A percentile compares a stretch with the other conserved stretches of the same genome.
Evolutionary conservation across 2,113 vertebrate species (phyloP).

Genomic region (Physeter macrocephalus): DNA sequence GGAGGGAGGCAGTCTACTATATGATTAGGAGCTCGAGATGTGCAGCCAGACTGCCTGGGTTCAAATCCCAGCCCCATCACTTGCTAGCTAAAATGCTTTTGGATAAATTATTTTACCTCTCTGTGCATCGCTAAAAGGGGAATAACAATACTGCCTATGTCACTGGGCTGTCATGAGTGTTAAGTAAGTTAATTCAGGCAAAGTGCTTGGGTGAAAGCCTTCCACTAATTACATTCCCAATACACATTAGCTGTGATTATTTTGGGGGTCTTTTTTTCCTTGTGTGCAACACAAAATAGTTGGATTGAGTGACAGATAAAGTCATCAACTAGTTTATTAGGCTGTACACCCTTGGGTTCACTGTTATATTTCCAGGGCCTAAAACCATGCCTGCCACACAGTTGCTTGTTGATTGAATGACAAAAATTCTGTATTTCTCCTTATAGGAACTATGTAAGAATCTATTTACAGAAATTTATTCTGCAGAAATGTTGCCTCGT

Average conservation of each 20-base stretch:
- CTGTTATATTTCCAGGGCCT: background rate
- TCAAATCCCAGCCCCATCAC: background rate
- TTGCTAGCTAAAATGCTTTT: background rate
- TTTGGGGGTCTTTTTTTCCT: background rate
- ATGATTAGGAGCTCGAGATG: background rate
- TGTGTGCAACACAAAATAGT: background rate
- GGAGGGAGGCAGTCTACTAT: background rate
- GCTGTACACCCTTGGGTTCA: background rate
- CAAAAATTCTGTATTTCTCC: background rate
- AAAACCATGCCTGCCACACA: background rate
- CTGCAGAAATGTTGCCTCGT: background rate
- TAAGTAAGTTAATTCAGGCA: constrained; percentile 16
- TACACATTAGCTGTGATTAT: background rate
- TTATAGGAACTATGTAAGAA: background rate
- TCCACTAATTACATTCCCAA: background rate
- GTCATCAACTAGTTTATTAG: background rate
- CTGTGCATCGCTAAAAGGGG: background rate
- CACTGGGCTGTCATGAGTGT: background rate
- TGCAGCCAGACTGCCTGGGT: background rate
- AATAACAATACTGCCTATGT: background rate
- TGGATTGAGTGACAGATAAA: background rate
- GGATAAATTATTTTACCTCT: background rate
- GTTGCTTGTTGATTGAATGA: background rate
- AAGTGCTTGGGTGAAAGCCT: background rate
- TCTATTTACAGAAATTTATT: background rate